Evolutionary conservation across 1,140 invertebrate species (phyloP).

Genomic region (Cylas formicarius): DNA sequence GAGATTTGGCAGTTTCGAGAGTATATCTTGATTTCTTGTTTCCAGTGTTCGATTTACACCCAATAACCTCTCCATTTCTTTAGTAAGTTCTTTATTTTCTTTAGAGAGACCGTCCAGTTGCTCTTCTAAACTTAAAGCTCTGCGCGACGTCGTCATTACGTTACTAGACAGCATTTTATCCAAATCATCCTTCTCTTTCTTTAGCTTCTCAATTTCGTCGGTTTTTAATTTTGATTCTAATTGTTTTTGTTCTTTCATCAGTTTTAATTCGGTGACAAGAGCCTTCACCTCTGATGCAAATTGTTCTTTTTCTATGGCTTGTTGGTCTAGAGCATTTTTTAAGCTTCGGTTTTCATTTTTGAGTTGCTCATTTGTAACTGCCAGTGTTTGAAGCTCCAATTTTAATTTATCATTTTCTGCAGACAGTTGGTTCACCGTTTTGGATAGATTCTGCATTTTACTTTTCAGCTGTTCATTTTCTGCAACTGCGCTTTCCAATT

Average conservation of each 20-base stretch:
- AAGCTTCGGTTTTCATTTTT: too few relatives aligned
- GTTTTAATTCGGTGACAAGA: too few relatives aligned
- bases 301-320: too few relatives aligned
- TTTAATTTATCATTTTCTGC: not conserved
- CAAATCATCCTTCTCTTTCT: constrained; percentile 20
- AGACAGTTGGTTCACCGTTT: constrained; percentile 1
- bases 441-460: not conserved
- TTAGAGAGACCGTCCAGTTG: constrained; percentile 10
- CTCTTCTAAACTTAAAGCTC: constrained; percentile 20
- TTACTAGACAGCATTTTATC: constrained; percentile 22
- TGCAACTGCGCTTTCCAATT: constrained; percentile 5
- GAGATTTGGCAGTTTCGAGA: not conserved
- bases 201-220: constrained; percentile 7
- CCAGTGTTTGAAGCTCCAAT: too few relatives aligned
- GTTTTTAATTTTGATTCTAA: too few relatives aligned
- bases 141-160: constrained; percentile 10
- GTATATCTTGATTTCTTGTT: constrained; percentile 4
- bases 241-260: too few relatives aligned
- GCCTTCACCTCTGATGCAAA: too few relatives aligned
- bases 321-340: too few relatives aligned
- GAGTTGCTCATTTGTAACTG: too few relatives aligned
- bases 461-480: constrained; percentile 6
- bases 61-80: constrained; percentile 9
- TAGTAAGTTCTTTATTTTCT: constrained; percentile 7
- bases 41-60: constrained; percentile 4